A percentile compares a stretch with the other conserved stretches of the same genome.
Evolutionary conservation across 2,113 vertebrate species (phyloP).

Genomic region (Enhydra lutris): DNA sequence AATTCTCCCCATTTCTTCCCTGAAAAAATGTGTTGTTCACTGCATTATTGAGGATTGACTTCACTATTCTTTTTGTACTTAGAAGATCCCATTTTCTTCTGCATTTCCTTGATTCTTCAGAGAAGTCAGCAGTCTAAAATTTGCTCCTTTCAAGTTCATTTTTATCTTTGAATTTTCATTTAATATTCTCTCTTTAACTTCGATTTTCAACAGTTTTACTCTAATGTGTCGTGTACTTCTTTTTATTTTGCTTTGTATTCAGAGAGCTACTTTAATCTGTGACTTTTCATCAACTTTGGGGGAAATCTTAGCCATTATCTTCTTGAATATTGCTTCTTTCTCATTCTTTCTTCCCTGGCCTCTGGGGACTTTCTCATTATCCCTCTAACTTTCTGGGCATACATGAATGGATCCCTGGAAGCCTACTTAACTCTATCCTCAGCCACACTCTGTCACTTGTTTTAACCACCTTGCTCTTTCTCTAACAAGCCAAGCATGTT

Average conservation of each 20-base stretch:
- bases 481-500: background rate
- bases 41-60: background rate
- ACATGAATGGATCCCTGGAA: background rate
- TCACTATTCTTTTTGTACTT: background rate
- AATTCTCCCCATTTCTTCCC: background rate
- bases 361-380: background rate
- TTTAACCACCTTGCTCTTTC: background rate
- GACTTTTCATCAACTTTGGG: background rate
- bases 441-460: background rate
- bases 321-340: background rate
- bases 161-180: background rate
- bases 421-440: background rate
- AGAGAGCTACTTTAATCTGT: background rate
- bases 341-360: background rate
- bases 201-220: background rate
- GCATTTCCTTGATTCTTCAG: background rate
- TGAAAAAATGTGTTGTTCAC: background rate
- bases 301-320: background rate
- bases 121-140: background rate
- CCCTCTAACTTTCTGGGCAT: background rate
- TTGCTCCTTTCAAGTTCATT: background rate
- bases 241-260: background rate
- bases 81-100: background rate
- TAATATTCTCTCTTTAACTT: background rate
- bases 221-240: background rate